A percentile compares a stretch with the other conserved stretches of the same genome.
phyloP scores from a whole-genome alignment of 2,113 vertebrate species.

The Varanus komodoensis region DNA sequence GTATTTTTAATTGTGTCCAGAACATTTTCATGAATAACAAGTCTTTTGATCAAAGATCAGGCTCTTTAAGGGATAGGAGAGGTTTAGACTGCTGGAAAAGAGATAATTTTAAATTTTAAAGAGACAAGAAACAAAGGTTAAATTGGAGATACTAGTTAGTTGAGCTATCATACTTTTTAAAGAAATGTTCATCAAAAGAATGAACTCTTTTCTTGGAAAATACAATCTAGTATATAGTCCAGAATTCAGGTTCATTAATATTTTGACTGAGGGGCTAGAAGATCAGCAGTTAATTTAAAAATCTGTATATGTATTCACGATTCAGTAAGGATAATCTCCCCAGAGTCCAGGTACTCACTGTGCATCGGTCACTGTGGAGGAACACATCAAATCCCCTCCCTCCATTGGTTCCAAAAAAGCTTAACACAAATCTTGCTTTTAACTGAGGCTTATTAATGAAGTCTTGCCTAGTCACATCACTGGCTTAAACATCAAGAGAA shows the following conservation, averaged over 20 bases:
- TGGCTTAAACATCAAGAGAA: no score
- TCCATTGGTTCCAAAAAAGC: no score
- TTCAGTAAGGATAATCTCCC: not conserved
- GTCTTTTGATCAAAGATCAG: constrained; percentile 47
- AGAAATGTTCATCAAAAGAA: constrained; percentile 6
- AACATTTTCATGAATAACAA: constrained; percentile 53
- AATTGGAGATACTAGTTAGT: constrained; percentile 2
- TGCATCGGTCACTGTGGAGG: no score
- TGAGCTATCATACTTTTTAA: not conserved
- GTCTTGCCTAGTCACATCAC: no score
- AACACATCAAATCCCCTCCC: no score
- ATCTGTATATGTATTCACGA: not conserved
- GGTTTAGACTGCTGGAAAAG: constrained; percentile 26
- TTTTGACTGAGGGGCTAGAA: not conserved
- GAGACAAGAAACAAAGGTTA: constrained; percentile 41
- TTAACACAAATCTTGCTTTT: no score
- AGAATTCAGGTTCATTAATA: not conserved
- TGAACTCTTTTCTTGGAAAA: not conserved
- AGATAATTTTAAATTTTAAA: constrained; percentile 58
- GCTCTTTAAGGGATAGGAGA: constrained; percentile 51
- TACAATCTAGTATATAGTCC: not conserved
- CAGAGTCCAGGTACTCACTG: not conserved
- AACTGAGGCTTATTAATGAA: no score
- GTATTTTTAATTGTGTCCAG: constrained; percentile 42
- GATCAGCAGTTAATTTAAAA: not conserved